Percentiles rank a stretch among this genome's conserved stretches.
Evolutionary conservation across 2,888 invertebrate species (phyloP).

Genomic region (Dastarcus helophoroides): DNA sequence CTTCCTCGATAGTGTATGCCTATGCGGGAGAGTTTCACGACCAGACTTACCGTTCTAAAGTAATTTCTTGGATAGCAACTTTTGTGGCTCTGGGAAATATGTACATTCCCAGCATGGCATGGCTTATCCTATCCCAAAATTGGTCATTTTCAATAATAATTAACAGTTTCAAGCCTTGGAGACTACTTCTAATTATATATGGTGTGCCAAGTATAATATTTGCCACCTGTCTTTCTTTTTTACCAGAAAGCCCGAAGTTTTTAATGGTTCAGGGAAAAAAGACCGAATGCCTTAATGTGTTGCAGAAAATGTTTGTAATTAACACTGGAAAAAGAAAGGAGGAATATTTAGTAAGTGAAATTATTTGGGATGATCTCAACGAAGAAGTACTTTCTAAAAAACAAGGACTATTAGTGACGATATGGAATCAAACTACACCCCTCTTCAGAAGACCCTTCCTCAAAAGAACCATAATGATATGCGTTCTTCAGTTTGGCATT

Average conservation of each 20-base stretch:
- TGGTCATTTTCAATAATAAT: conserved; percentile 38
- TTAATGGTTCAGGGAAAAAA: conserved; percentile 28
- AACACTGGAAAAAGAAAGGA: conserved; percentile 29
- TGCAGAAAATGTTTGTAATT: conserved; percentile 28
- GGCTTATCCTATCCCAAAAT: conserved; percentile 29
- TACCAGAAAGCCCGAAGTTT: conserved; percentile 38
- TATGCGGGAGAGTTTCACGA: conserved; percentile 44
- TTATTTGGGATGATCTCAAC: conserved; percentile 26
- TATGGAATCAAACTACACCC: conserved; percentile 35
- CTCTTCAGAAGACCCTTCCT: conserved; percentile 28
- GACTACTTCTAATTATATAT: conserved; percentile 31
- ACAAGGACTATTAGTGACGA: conserved; percentile 21
- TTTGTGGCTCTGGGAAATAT: conserved; percentile 34
- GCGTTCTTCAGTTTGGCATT: conserved; percentile 34
- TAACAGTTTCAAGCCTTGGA: conserved; percentile 32
- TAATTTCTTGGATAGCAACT: conserved; percentile 33
- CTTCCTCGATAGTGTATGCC: conserved; percentile 41
- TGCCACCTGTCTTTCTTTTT: conserved; percentile 21
- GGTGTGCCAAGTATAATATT: conserved; percentile 30
- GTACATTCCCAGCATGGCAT: conserved; percentile 32
- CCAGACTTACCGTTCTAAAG: conserved; percentile 36
- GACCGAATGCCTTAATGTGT: conserved; percentile 27
- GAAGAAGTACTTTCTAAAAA: conserved; percentile 14
- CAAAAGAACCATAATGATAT: conserved; percentile 32
- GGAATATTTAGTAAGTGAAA: conserved; percentile 27